These are phyloP conservation scores for Colius striatus DNA, from an alignment of 2,113 vertebrate species.

Conservation along the genomic window DNA sequence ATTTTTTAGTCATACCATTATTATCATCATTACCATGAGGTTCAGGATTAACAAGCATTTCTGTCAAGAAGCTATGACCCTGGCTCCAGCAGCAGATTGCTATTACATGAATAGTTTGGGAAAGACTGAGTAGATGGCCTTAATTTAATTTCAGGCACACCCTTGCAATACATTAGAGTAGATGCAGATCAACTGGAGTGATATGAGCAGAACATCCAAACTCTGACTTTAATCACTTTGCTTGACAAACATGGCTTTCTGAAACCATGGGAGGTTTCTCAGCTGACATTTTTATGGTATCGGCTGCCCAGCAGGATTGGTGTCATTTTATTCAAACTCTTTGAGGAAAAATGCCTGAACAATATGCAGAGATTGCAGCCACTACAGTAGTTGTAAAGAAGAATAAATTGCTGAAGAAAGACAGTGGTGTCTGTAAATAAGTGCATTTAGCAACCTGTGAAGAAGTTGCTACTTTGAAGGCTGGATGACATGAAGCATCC, in stretches of 20 bases:
- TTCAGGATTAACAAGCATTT: slow-evolving; percentile 15
- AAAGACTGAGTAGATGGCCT: slow-evolving; percentile 15
- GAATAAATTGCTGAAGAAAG: background rate
- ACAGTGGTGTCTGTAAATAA: background rate
- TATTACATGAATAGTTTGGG: slow-evolving; percentile 29
- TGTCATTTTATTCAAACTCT: background rate
- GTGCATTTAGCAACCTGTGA: background rate
- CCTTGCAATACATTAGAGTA: slow-evolving; percentile 11
- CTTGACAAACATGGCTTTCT: slow-evolving; percentile 3
- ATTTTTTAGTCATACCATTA: slow-evolving; percentile 5
- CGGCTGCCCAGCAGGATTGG: background rate
- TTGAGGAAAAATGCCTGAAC: background rate
- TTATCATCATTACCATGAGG: background rate
- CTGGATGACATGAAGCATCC: background rate
- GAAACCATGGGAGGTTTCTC: background rate
- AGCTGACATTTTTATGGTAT: background rate
- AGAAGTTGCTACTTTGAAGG: background rate
- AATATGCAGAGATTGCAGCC: background rate
- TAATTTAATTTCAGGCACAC: slow-evolving; percentile 41
- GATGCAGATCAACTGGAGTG: background rate
- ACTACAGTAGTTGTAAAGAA: background rate
- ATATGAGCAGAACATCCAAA: slow-evolving; percentile 5
- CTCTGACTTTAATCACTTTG: background rate
- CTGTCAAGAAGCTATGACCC: background rate
- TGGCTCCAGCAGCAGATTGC: slow-evolving; percentile 17